Conservation (phyloP, 2,113 vertebrate species). For the Poeciliopsis turrubarensis region DNA sequence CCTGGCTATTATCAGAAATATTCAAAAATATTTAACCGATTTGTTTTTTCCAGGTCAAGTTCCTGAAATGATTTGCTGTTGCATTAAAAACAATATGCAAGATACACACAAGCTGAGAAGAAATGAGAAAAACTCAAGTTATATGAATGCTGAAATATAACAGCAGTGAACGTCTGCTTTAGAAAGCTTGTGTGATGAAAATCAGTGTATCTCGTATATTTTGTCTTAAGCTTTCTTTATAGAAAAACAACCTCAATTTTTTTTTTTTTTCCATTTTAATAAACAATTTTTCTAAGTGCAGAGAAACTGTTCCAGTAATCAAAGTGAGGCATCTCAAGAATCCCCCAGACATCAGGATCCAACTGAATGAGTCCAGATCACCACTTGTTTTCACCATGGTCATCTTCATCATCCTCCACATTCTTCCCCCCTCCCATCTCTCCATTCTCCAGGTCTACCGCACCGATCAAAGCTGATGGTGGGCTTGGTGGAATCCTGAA, state of each 20-base stretch:
- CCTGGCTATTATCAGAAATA: constrained; percentile 37
- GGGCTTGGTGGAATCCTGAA: constrained; percentile 62
- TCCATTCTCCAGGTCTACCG: constrained; percentile 51
- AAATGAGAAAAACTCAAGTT: too few species aligned
- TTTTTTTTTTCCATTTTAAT: too few species aligned
- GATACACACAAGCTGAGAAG: too few species aligned
- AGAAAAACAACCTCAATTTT: too few species aligned
- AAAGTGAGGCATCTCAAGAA: constrained; percentile 8
- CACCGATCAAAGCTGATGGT: constrained; percentile 70
- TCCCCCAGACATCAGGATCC: constrained; percentile 1
- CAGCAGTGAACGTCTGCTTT: too few species aligned
- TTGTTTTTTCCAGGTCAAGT: constrained; percentile 11
- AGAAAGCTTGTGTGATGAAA: too few species aligned
- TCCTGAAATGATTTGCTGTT: constrained; percentile 1
- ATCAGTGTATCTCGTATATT: too few species aligned
- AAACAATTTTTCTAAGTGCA: neutral
- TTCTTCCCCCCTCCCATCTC: constrained; percentile 11
- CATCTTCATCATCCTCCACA: constrained; percentile 41
- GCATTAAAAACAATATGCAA: neutral
- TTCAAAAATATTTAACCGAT: constrained; percentile 23
- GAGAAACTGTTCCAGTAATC: neutral
- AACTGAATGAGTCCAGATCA: neutral
- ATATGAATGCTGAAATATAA: too few species aligned
- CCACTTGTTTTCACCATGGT: neutral
- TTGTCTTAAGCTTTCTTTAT: too few species aligned